These are phyloP conservation scores for Plagiodera versicolora DNA, from an alignment of 2,888 invertebrate genomes.

Conservation along the genomic window DNA sequence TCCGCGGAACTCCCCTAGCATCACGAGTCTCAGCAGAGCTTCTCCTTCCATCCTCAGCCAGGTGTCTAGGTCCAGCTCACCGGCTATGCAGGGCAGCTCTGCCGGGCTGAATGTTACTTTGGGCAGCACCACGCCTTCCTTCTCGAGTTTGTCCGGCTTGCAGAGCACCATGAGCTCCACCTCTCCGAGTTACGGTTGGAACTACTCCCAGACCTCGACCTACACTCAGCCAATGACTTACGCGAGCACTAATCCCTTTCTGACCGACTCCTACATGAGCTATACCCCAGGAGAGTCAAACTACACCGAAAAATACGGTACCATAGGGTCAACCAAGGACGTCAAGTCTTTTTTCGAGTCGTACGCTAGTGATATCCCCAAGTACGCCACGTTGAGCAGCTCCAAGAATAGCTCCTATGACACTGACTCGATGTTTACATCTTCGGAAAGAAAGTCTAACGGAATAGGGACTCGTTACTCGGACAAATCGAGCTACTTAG, in stretches of 20 bases:
- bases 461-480: constrained; percentile 46
- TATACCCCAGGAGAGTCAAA: constrained; percentile 46
- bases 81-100: constrained; percentile 60
- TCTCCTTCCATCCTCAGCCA: constrained; percentile 53
- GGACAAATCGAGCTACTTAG: constrained; percentile 46
- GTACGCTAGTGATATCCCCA: constrained; percentile 43
- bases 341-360: constrained; percentile 48
- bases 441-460: constrained; percentile 44
- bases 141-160: constrained; percentile 48
- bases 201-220: constrained; percentile 54
- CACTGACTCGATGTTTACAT: constrained; percentile 34
- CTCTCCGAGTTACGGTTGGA: constrained; percentile 20
- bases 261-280: constrained; percentile 55
- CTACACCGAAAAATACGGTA: constrained; percentile 50
- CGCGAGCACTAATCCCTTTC: constrained; percentile 64
- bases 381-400: constrained; percentile 43
- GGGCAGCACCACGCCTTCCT: constrained; percentile 54
- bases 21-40: constrained; percentile 51
- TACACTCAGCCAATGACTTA: constrained; percentile 53
- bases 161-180: constrained; percentile 44
- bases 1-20: constrained; percentile 48
- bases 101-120: constrained; percentile 66
- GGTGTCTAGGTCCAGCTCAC: constrained; percentile 51
- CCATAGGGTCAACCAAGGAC: constrained; percentile 48
- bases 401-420: constrained; percentile 41